Evolutionary conservation across 2,113 vertebrate species (phyloP).

Genomic region (Buteo buteo): DNA sequence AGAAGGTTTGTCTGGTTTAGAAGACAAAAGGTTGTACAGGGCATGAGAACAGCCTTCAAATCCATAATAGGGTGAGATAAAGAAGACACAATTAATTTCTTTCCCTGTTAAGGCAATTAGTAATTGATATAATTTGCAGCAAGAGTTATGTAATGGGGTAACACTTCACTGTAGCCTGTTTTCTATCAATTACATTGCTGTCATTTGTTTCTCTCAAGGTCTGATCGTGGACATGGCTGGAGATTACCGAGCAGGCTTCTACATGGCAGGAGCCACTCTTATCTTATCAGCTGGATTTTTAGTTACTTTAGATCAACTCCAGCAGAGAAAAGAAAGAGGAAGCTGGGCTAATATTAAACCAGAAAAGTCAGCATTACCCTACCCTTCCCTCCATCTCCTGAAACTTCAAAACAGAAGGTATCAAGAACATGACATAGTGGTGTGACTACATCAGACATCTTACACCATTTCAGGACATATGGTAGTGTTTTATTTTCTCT

Average conservation of each 20-base stretch:
- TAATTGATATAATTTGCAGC: not conserved
- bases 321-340: constrained; percentile 17
- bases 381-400: not conserved
- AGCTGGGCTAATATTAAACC: not conserved
- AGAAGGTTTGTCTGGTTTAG: not conserved
- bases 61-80: not conserved
- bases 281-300: constrained; percentile 35
- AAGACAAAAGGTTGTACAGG: not conserved
- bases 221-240: constrained; percentile 29
- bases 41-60: not conserved
- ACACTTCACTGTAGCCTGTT: not conserved
- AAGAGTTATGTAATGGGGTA: not conserved
- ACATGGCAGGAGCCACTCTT: constrained; percentile 48
- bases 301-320: constrained; percentile 23
- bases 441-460: not conserved
- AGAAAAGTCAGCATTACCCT: not conserved
- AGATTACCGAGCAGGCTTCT: constrained; percentile 50
- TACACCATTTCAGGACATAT: not conserved
- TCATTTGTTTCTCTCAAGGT: constrained; percentile 27
- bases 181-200: not conserved
- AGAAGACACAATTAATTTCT: not conserved
- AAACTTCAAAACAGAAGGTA: not conserved
- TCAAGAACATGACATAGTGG: not conserved
- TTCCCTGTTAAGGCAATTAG: not conserved
- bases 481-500: not conserved